Conservation (phyloP, 2,113 vertebrate species). For the Pheucticus melanocephalus region DNA sequence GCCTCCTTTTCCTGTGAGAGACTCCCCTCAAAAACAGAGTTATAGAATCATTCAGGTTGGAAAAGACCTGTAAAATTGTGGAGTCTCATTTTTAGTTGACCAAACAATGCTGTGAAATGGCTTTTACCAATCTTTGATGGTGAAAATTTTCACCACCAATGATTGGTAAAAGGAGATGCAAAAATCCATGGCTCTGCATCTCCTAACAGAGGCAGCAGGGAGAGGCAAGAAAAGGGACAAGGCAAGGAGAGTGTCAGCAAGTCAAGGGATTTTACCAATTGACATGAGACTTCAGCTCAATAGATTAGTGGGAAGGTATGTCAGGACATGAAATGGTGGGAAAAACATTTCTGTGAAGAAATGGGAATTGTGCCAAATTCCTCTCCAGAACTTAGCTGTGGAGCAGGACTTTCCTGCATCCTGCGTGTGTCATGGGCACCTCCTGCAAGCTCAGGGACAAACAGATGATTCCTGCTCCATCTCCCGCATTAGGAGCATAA, state of each 20-base stretch:
- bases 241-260: background rate
- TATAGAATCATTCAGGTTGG: accelerated
- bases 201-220: background rate
- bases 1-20: background rate
- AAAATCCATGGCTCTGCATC: accelerated
- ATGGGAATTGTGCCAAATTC: background rate
- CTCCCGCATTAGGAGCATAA: background rate
- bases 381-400: background rate
- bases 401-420: background rate
- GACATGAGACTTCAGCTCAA: background rate
- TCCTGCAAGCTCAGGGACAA: background rate
- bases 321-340: background rate
- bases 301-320: background rate
- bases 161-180: background rate
- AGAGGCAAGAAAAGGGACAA: background rate
- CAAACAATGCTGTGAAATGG: background rate
- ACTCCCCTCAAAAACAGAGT: background rate
- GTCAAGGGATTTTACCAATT: accelerated
- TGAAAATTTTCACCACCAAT: background rate
- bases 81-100: background rate
- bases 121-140: accelerated
- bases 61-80: background rate
- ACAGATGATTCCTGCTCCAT: accelerated
- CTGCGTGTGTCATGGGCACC: accelerated
- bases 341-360: background rate